These are phyloP conservation scores for Drosophila nannoptera DNA, from an alignment of 1,140 invertebrate genomes.

Conservation along the genomic window DNA sequence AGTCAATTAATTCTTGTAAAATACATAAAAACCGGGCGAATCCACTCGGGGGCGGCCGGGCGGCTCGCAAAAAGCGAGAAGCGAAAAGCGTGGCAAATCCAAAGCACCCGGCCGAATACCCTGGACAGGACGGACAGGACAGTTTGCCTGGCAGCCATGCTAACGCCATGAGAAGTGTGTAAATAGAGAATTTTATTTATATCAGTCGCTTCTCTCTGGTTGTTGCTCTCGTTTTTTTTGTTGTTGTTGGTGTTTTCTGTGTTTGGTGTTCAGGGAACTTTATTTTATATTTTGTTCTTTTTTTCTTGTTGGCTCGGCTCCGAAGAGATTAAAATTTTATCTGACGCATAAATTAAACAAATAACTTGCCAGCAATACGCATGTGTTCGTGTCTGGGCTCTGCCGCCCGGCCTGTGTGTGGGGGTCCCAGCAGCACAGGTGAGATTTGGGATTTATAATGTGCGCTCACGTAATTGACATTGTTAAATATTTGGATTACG, in stretches of 20 bases:
- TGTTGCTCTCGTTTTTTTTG: constrained; percentile 36
- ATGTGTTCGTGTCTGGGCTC: constrained; percentile 7
- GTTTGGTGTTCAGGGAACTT: constrained; percentile 53
- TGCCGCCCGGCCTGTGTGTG: constrained; percentile 3
- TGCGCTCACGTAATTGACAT: constrained; percentile 77
- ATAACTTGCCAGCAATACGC: constrained; percentile 62
- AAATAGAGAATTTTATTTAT: constrained; percentile 76
- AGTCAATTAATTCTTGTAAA: constrained; percentile 72
- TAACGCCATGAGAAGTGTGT: constrained; percentile 65
- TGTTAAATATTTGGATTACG: constrained; percentile 76
- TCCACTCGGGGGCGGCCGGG: constrained; percentile 27
- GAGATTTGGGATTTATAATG: constrained; percentile 78
- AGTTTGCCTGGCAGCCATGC: constrained; percentile 4
- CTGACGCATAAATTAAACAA: constrained; percentile 77
- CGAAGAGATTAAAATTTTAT: constrained; percentile 77
- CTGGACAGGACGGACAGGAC: constrained; percentile 9
- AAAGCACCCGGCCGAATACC: constrained; percentile 62
- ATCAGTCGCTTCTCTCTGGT: constrained; percentile 50
- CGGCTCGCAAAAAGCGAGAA: background rate
- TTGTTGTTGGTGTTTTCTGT: constrained; percentile 27
- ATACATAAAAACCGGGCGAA: constrained; percentile 53
- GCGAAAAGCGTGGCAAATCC: constrained; percentile 51
- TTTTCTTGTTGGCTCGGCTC: constrained; percentile 46
- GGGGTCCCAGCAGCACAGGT: constrained; percentile 64
- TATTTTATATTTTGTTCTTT: constrained; percentile 52